These are phyloP conservation scores for Rhaphigaster nebulosa DNA, from an alignment of 2,888 invertebrate species.

Conservation along the genomic window DNA sequence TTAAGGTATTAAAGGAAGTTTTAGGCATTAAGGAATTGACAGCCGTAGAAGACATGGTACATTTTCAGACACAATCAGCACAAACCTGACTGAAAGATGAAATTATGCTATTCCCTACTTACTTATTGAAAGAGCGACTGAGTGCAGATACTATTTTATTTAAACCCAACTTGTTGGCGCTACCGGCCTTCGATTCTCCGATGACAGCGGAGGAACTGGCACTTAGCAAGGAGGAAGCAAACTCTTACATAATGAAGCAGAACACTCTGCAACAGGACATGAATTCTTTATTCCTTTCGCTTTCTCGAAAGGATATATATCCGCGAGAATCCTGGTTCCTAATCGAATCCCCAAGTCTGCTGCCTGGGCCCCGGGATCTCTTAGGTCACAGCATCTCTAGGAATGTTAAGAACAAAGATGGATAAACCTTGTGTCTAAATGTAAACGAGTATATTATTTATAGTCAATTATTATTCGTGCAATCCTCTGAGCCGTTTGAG, in stretches of 20 bases:
- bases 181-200: background rate
- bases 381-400: background rate
- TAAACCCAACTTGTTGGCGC: background rate
- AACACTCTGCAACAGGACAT: background rate
- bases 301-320: background rate
- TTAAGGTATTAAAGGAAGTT: too few relatives aligned
- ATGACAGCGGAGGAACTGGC: background rate
- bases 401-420: background rate
- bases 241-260: conserved; percentile 10
- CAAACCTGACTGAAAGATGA: too few relatives aligned
- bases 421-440: background rate
- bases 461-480: too few relatives aligned
- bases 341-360: background rate
- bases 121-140: background rate
- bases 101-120: too few relatives aligned
- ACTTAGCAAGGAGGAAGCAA: background rate
- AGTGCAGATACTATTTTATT: background rate
- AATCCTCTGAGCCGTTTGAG: too few relatives aligned
- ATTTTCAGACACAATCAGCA: too few relatives aligned
- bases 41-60: too few relatives aligned
- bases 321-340: background rate
- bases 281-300: conserved; percentile 6
- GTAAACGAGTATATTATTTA: background rate
- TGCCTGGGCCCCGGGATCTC: background rate
- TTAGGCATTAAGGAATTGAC: too few relatives aligned